phyloP scores from a whole-genome alignment of 2,888 invertebrate genomes.

The Scotopteryx bipunctaria region DNA sequence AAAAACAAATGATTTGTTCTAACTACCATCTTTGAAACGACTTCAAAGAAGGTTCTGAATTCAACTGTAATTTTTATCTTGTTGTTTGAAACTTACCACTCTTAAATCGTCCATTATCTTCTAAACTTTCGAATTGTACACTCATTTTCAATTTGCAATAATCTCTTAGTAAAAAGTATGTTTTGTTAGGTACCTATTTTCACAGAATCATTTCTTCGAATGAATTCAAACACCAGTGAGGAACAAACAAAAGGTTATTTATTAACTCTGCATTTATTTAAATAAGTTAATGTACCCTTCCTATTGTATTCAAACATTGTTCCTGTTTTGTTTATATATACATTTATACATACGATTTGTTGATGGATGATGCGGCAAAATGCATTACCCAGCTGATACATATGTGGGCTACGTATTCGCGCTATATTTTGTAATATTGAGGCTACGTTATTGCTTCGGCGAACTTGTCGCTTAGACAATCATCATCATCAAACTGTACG shows the following conservation, averaged over 20 bases:
- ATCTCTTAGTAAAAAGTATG: not conserved
- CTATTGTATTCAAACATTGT: conserved; percentile 50
- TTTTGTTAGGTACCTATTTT: conserved; percentile 12
- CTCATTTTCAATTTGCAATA: conserved; percentile 22
- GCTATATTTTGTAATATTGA: not conserved
- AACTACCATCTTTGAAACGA: no score
- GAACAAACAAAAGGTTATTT: conserved; percentile 10
- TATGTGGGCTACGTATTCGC: not conserved
- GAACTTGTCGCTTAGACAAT: no score
- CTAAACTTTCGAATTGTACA: conserved; percentile 15
- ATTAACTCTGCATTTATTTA: conserved; percentile 8
- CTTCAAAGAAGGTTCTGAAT: not conserved
- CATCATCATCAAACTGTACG: no score
- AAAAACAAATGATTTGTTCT: no score
- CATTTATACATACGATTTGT: conserved; percentile 9
- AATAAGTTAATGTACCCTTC: not conserved
- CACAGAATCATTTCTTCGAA: conserved; percentile 14
- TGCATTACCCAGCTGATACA: no score
- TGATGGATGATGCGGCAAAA: conserved; percentile 12
- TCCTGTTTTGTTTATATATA: conserved; percentile 24
- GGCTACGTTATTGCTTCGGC: no score
- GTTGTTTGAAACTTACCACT: conserved; percentile 13
- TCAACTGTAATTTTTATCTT: no score
- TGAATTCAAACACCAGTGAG: conserved; percentile 10
- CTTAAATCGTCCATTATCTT: not conserved